Evolutionary conservation across 2,113 vertebrate species (phyloP).

Genomic region (Triplophysa siluroides): DNA sequence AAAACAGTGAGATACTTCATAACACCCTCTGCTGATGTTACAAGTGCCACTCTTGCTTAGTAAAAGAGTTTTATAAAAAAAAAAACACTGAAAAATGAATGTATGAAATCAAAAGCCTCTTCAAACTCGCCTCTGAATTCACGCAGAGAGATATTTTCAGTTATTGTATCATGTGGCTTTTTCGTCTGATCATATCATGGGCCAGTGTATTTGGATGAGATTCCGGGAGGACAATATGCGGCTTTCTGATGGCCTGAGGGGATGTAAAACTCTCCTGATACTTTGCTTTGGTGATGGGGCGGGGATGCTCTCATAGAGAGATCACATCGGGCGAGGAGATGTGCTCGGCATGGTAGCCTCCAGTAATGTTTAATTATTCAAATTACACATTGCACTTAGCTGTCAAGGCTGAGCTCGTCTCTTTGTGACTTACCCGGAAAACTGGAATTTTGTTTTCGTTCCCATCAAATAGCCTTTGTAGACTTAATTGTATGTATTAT

Average conservation of each 20-base stretch:
- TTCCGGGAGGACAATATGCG: conserved; percentile 1
- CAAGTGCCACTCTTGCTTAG: too few species aligned
- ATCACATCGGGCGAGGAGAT: conserved; percentile 7
- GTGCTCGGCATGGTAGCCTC: conserved; percentile 15
- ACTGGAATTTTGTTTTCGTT: conserved; percentile 1
- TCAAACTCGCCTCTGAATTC: background rate
- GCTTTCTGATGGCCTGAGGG: background rate
- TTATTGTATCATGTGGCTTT: conserved; percentile 30
- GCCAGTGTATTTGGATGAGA: background rate
- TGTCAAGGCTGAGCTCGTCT: conserved; percentile 12
- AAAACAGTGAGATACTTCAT: too few species aligned
- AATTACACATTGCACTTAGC: conserved; percentile 37
- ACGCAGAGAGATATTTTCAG: conserved; percentile 23
- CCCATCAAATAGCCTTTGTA: background rate
- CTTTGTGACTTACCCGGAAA: conserved; percentile 16
- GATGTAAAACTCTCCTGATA: conserved; percentile 1
- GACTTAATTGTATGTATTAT: background rate
- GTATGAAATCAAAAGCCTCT: background rate
- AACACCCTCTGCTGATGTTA: too few species aligned
- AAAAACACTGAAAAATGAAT: too few species aligned
- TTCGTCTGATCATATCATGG: conserved; percentile 11
- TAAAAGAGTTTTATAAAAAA: too few species aligned
- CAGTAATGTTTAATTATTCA: conserved; percentile 42
- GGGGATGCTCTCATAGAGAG: conserved; percentile 5
- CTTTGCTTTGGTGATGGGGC: background rate